These are phyloP conservation scores for Bubo blakistoni DNA, from an alignment of 2,113 vertebrate genomes.

Conservation along the genomic window DNA sequence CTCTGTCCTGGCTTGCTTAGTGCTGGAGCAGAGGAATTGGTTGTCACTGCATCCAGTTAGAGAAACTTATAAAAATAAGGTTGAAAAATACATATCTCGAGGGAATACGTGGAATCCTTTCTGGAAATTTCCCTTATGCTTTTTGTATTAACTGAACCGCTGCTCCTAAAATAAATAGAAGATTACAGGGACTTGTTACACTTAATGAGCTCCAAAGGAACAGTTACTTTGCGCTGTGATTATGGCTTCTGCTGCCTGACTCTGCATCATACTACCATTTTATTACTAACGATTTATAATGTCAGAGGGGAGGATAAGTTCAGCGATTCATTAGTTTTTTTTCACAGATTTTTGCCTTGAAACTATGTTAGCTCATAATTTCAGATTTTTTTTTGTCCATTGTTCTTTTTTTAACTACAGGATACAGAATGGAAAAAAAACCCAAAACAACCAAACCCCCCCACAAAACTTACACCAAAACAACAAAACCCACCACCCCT, in stretches of 20 bases:
- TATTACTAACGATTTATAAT: neutral
- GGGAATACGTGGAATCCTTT: neutral
- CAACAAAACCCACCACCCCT: neutral
- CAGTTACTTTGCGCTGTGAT: neutral
- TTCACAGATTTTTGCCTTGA: neutral
- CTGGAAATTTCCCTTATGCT: neutral
- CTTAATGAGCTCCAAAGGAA: constrained; percentile 29
- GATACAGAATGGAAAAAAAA: neutral
- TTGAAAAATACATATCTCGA: neutral
- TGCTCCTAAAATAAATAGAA: neutral
- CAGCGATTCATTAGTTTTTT: neutral
- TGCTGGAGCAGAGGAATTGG: neutral
- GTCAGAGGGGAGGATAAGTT: neutral
- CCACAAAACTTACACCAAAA: neutral
- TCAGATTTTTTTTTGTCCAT: neutral
- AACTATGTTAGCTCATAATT: neutral
- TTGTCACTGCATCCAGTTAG: neutral
- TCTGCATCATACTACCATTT: neutral
- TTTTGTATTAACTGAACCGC: neutral
- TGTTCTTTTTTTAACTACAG: neutral
- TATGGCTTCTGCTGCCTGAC: neutral
- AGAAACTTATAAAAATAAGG: neutral
- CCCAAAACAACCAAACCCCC: neutral
- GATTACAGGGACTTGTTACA: neutral
- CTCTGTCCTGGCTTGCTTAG: neutral